Percentiles rank a stretch among this genome's conserved stretches.
phyloP scores from a whole-genome alignment of 1,140 invertebrate species.

The Drosophila equinoxialis region DNA sequence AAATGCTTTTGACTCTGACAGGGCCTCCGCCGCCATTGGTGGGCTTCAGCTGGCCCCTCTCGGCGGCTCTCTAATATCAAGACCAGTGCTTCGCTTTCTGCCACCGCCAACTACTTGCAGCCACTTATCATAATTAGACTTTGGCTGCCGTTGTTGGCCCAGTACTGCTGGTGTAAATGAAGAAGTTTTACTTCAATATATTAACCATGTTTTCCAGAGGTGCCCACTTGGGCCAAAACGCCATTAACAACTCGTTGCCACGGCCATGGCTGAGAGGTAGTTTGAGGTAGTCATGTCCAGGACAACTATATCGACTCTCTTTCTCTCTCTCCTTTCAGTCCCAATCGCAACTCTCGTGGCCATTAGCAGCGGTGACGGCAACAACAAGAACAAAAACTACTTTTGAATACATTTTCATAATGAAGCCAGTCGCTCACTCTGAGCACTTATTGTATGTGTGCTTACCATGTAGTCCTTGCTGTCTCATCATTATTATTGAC shows the following conservation, averaged over 20 bases:
- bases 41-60: too few relatives aligned
- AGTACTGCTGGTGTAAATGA: constrained; percentile 44
- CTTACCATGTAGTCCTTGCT: constrained; percentile 21
- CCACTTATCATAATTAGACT: constrained; percentile 68
- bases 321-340: not conserved
- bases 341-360: not conserved
- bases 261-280: constrained; percentile 7
- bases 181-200: constrained; percentile 51
- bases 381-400: constrained; percentile 24
- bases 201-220: constrained; percentile 29
- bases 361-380: constrained; percentile 26
- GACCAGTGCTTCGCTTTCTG: constrained; percentile 25
- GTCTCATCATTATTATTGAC: constrained; percentile 59
- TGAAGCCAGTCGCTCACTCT: constrained; percentile 34
- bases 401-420: constrained; percentile 55
- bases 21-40: not conserved
- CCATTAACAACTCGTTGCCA: constrained; percentile 59
- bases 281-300: not conserved
- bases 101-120: constrained; percentile 59
- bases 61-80: not conserved
- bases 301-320: not conserved
- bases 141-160: constrained; percentile 26
- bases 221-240: constrained; percentile 41
- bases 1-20: constrained; percentile 1
- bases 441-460: constrained; percentile 41